A percentile compares a stretch with the other conserved stretches of the same genome.
These are phyloP conservation scores for Antheraea assamensis DNA, from an alignment of 2,888 invertebrate species.

Conservation along the genomic window DNA sequence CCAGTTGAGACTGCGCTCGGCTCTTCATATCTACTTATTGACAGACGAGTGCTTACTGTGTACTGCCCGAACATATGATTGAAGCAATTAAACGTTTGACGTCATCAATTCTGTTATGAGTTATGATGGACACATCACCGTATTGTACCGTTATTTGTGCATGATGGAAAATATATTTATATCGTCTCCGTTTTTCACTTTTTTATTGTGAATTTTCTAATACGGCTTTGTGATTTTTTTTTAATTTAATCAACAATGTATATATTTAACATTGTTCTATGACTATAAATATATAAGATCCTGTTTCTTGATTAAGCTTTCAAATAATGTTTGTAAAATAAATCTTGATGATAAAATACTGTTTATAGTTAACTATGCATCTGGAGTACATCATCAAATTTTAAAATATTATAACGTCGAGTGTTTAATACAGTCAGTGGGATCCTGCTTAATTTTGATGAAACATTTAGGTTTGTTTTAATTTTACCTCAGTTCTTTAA, in stretches of 20 bases:
- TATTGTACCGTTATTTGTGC: not conserved
- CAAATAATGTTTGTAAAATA: not conserved
- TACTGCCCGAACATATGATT: conserved; percentile 35
- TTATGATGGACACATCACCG: conserved; percentile 35
- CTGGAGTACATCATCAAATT: not conserved
- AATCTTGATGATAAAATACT: not conserved
- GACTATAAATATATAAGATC: too few relatives aligned
- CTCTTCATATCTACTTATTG: conserved; percentile 54
- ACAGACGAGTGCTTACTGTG: conserved; percentile 50
- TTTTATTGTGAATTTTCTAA: too few relatives aligned
- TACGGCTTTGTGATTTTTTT: too few relatives aligned
- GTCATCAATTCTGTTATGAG: conserved; percentile 49
- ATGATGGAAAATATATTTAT: not conserved
- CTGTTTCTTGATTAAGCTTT: not conserved
- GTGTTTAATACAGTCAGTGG: not conserved
- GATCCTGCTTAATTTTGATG: conserved; percentile 21
- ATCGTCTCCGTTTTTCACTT: not conserved
- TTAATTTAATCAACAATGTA: conserved; percentile 28
- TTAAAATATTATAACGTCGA: not conserved
- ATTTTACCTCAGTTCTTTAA: not conserved
- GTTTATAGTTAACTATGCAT: not conserved
- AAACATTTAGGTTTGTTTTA: conserved; percentile 15
- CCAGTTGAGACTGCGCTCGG: conserved; percentile 24
- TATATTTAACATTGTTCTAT: conserved; percentile 29
- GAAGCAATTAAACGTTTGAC: conserved; percentile 56